phyloP scores from a whole-genome alignment of 1,140 invertebrate species.

The Ceratosolen fusciceps region DNA sequence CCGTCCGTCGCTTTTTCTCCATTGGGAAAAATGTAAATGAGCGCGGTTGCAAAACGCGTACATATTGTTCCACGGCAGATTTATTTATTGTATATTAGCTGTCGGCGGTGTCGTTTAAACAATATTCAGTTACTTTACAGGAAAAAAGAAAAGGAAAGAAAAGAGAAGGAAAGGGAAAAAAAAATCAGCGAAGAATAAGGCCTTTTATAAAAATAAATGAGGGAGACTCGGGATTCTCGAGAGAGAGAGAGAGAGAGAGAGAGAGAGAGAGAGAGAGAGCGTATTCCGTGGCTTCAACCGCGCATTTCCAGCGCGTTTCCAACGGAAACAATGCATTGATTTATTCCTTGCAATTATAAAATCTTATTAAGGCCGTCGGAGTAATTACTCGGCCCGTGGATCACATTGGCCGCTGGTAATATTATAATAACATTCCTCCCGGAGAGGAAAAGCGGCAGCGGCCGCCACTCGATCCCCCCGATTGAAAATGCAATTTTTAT shows the following conservation, averaged over 20 bases:
- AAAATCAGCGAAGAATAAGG: constrained; percentile 23
- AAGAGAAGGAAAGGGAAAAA: too few relatives aligned
- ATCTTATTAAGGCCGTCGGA: not conserved
- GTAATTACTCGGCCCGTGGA: not conserved
- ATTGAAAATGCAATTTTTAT: not conserved
- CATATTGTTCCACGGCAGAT: constrained; percentile 7
- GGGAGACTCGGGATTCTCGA: too few relatives aligned
- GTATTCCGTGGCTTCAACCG: not conserved
- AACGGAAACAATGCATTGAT: constrained; percentile 17
- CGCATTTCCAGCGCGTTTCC: not conserved
- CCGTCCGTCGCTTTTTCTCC: not conserved
- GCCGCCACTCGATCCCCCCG: too few relatives aligned
- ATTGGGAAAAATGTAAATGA: constrained; percentile 21
- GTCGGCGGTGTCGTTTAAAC: constrained; percentile 33
- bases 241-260: too few relatives aligned
- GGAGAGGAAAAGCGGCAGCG: too few relatives aligned
- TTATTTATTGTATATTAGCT: constrained; percentile 46
- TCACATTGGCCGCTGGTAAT: too few relatives aligned
- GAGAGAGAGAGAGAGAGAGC: too few relatives aligned
- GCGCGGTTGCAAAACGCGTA: not conserved
- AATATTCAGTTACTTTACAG: constrained; percentile 25
- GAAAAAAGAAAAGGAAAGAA: too few relatives aligned
- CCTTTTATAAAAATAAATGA: constrained; percentile 32
- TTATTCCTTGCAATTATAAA: constrained; percentile 27
- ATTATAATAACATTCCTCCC: too few relatives aligned